Conservation (phyloP, 2,888 invertebrate species). For the Agrenia bidenticulata region DNA sequence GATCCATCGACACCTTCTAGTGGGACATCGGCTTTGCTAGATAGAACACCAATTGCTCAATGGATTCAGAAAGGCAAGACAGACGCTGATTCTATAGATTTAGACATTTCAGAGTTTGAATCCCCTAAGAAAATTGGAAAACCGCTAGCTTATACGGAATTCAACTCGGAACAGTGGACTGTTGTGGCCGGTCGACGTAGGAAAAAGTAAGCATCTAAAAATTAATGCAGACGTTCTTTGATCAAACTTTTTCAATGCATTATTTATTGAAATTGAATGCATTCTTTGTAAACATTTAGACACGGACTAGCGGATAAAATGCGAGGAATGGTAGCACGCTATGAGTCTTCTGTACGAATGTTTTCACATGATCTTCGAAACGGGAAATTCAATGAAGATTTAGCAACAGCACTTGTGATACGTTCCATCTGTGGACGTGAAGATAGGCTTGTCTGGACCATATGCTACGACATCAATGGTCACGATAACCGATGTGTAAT, state of each 20-base stretch:
- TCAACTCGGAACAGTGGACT: slow-evolving; percentile 4
- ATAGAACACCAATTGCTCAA: not conserved
- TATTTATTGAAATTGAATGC: not conserved
- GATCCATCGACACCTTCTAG: not conserved
- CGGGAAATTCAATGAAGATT: slow-evolving; percentile 4
- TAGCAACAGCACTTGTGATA: slow-evolving; percentile 1
- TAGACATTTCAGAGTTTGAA: not conserved
- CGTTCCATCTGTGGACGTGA: not conserved
- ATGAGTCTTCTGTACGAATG: slow-evolving; percentile 13
- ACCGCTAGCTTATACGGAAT: not conserved
- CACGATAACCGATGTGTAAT: slow-evolving; percentile 9
- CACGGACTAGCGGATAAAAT: not conserved
- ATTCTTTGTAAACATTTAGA: not conserved
- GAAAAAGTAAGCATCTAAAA: slow-evolving; percentile 14
- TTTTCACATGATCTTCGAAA: slow-evolving; percentile 16
- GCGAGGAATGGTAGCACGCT: not conserved
- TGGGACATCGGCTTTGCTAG: not conserved
- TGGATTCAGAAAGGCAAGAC: not conserved
- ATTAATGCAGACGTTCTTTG: no score
- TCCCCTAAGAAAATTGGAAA: not conserved
- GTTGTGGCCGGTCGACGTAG: slow-evolving; percentile 2
- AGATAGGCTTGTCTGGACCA: slow-evolving; percentile 8
- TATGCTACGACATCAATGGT: slow-evolving; percentile 10
- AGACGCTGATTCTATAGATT: not conserved
- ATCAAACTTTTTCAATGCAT: no score